These are phyloP conservation scores for Tarsius wallacei DNA, from an alignment of 2,797 vertebrate genomes.

Conservation along the genomic window DNA sequence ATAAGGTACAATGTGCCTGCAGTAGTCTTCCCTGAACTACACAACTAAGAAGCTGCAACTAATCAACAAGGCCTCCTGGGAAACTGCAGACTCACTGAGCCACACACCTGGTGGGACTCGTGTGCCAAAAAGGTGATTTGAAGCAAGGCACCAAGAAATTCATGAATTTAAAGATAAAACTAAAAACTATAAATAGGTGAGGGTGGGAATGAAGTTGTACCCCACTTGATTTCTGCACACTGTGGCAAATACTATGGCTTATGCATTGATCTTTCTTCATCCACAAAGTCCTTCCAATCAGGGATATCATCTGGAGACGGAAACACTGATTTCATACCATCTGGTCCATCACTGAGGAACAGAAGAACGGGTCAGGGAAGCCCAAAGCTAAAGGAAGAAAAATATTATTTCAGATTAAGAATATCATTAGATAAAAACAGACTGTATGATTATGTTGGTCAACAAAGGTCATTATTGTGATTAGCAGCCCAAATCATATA, in stretches of 20 bases:
- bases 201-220: background rate
- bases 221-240: conserved; percentile 5
- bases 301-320: background rate
- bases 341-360: background rate
- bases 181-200: background rate
- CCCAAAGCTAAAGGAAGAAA: background rate
- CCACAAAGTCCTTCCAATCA: background rate
- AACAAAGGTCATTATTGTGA: conserved; percentile 25
- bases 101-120: background rate
- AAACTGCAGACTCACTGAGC: background rate
- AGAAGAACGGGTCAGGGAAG: conserved; percentile 20
- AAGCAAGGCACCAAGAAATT: background rate
- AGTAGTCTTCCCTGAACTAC: background rate
- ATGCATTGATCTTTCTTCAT: background rate
- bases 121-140: background rate
- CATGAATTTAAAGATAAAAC: background rate
- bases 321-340: background rate
- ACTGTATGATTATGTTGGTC: background rate
- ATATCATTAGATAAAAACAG: conserved; percentile 3
- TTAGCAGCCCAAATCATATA: conserved; percentile 6
- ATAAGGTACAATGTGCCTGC: background rate
- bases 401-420: background rate
- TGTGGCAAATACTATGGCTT: background rate
- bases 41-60: background rate
- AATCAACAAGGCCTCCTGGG: background rate